These are phyloP conservation scores for Eurois occulta DNA, from an alignment of 2,888 invertebrate species.

Conservation along the genomic window DNA sequence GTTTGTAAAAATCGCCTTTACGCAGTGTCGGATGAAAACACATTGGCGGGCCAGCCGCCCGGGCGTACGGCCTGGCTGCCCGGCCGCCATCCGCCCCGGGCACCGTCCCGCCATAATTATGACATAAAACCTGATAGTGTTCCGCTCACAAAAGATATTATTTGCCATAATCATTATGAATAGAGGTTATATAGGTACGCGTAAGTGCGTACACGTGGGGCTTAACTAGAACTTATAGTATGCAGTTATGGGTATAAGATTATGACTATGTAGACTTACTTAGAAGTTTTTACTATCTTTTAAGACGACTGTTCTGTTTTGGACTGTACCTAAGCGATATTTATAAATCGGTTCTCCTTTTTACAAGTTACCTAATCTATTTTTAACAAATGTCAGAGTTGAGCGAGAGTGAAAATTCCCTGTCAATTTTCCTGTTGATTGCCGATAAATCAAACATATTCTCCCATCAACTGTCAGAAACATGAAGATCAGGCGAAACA, in stretches of 20 bases:
- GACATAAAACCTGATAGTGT: slow-evolving; percentile 77
- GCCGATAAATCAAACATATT: slow-evolving; percentile 50
- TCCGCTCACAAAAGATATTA: slow-evolving; percentile 73
- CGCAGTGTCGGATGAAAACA: slow-evolving; percentile 74
- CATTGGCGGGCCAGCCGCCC: slow-evolving; percentile 66
- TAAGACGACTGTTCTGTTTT: neutral
- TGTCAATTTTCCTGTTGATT: neutral
- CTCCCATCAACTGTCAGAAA: slow-evolving; percentile 53
- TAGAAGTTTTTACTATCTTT: slow-evolving; percentile 35
- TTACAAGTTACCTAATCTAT: neutral
- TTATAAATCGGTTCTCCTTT: neutral
- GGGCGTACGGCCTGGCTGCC: slow-evolving; percentile 55
- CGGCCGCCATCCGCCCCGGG: slow-evolving; percentile 42
- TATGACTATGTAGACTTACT: slow-evolving; percentile 23
- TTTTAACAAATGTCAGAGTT: neutral
- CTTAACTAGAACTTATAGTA: slow-evolving; percentile 48
- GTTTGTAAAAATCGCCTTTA: slow-evolving; percentile 80
- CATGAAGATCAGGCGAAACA: slow-evolving; percentile 73
- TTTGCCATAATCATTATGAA: slow-evolving; percentile 69
- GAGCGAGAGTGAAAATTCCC: neutral
- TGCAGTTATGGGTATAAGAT: slow-evolving; percentile 14
- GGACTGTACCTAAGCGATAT: neutral
- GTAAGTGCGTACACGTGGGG: slow-evolving; percentile 62
- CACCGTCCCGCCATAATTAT: slow-evolving; percentile 73
- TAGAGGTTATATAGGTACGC: slow-evolving; percentile 61